Base-by-base conservation (phyloP, 2,113 vertebrate genomes). In the Porphyrio hochstetteri region DNA sequence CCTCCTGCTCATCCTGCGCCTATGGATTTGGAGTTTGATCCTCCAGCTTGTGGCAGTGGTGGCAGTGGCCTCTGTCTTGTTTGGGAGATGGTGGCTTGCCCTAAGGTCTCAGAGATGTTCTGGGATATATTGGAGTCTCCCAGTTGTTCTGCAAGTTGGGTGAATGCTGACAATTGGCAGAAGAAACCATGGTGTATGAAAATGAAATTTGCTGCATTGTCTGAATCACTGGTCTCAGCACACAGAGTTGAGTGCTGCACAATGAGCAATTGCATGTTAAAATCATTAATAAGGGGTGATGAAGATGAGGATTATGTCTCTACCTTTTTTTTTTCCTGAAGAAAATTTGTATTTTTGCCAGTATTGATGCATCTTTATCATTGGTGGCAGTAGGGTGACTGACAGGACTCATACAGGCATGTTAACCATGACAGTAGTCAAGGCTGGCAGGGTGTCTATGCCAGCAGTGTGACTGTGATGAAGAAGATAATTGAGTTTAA, bases 21-120 rank as follows among this genome's bases (percentile, higher is more conserved):
- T 24, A 12, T 4, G 48, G 31, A 20, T 70, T 14, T 63, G 36
- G 63, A 80, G 33, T 31, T 10, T 65, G 40, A 24, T 77, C 25
- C 11, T 36, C 11, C 2, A 6, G 8, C 10, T n/a, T 5, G 44
- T 80, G 75, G 53, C 29, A 72, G 16, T n/a, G n/a, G 36, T 91
- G 63, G 63, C 57, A 38, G 40, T 38, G 46, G 21, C 29, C 7
- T 63, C 67, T 86, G 21, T 57, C 23, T 2, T 36, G 11, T 82
- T 79, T 61, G 57, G 18, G 29, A 38, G 15, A 28, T 0, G 0
- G 13, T 2, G 10, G 67, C 11, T 56, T 90, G 15, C 9, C 21
- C 23, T 44, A 24, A 52, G 44, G 44, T 76, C 21, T 82, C 36
- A 21, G 57, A 82, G 33, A 20, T 79, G 57, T 8, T 61, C 7